Conservation (phyloP, 2,113 vertebrate species). For the Cryptoleucopteryx plumbea region DNA sequence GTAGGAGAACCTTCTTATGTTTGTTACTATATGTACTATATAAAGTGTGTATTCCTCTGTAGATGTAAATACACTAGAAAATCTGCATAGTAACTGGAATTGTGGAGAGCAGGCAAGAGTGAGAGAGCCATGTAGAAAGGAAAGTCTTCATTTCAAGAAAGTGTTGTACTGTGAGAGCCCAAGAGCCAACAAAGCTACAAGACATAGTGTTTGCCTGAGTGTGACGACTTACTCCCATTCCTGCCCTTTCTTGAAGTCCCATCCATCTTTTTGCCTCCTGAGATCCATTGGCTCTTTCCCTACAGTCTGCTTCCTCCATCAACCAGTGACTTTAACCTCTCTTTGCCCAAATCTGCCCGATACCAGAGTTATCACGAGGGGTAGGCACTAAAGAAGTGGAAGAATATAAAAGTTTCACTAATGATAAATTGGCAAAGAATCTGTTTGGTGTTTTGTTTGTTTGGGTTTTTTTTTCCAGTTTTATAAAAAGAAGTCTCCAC, state of each 20-base stretch:
- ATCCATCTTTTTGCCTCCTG: neutral
- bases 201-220: neutral
- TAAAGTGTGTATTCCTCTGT: neutral
- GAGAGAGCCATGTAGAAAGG: neutral
- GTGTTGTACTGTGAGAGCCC: neutral
- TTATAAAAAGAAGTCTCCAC: neutral
- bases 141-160: neutral
- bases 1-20: neutral
- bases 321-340: neutral
- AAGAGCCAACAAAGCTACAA: neutral
- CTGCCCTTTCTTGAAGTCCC: neutral
- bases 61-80: neutral
- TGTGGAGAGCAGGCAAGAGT: neutral
- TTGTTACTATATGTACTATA: neutral
- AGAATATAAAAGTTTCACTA: neutral
- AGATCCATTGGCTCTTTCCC: neutral
- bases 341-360: neutral
- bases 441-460: neutral
- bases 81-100: neutral
- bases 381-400: neutral
- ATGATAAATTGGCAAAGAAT: neutral
- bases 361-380: neutral
- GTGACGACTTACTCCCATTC: neutral
- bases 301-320: neutral
- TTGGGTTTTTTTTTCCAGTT: neutral